Base-by-base conservation (phyloP, 2,888 invertebrate genomes). In the Eumerus sabulonum region DNA sequence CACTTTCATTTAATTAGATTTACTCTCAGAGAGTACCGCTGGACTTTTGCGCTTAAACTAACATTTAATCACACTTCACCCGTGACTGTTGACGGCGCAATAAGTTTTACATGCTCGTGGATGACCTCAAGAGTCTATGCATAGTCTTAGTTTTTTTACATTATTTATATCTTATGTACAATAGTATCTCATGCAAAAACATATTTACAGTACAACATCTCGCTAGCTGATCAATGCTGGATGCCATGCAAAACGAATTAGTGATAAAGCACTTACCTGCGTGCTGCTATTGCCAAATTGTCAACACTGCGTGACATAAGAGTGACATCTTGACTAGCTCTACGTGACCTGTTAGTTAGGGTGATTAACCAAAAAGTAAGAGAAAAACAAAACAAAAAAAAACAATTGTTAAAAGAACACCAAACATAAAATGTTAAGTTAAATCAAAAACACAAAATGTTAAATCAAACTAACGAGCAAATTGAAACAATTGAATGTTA, bases 281-380 rank as follows among this genome's bases (percentile, higher is more conserved):
- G 91, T 64, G 86, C 85, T 86, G 90, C 87, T 72, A 91, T 91
- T 85, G 92, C 91, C 89, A 92, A 91, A 90, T 91, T 92, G 89
- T 93, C 93, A 85, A 91, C 92, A 87, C 92, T 92, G 88, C 92
- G 90, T 86, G 92, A 92, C 88, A 93, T 91, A 90, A 89, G 88
- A 83, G 90, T 90, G 83, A 92, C 91, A 90, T 96, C 95, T 91
- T 95, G 95, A 85, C 95, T 95, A 88, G 95, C 94, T 89, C 95
- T 93, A 89, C 95, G 94, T 91, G 95, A 94, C 93, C 95, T 95
- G 92, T 88, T 91, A 76, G 66, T 73, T n/a, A n/a, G 19, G 62
- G 59, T 73, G 77, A 51, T 74, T 62, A 64, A 76, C 60, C 77
- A 64, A 73, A 83, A 85, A 84, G 84, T 84, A 84, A 82, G 85